phyloP scores from a whole-genome alignment of 2,888 invertebrate species.

The Arge pagana region DNA sequence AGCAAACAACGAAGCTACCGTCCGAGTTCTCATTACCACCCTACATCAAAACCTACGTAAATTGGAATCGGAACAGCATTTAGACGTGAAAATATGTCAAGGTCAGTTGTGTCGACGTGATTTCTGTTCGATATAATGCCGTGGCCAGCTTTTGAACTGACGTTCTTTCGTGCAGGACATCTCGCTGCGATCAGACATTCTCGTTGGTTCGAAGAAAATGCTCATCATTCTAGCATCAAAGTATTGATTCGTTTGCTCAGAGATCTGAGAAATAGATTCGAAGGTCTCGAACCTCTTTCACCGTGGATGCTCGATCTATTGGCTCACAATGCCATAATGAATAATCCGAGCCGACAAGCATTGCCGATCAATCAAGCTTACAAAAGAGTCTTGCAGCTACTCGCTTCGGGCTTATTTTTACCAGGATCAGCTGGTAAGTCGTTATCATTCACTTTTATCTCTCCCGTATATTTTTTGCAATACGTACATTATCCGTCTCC shows the following conservation, averaged over 20 bases:
- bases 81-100: conserved; percentile 64
- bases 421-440: conserved; percentile 82
- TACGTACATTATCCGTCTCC: conserved; percentile 10
- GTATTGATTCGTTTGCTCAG: conserved; percentile 91
- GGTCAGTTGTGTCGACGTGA: conserved; percentile 46
- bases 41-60: conserved; percentile 92
- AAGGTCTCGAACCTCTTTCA: conserved; percentile 87
- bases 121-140: background rate
- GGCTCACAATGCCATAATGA: conserved; percentile 95
- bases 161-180: conserved; percentile 69
- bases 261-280: conserved; percentile 87
- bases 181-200: conserved; percentile 93
- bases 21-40: conserved; percentile 90
- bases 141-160: too few relatives aligned
- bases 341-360: conserved; percentile 91
- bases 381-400: conserved; percentile 83
- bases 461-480: background rate
- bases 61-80: conserved; percentile 83
- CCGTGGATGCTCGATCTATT: conserved; percentile 97
- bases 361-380: conserved; percentile 89
- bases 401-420: conserved; percentile 92
- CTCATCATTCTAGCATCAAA: conserved; percentile 95
- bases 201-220: conserved; percentile 98
- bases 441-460: conserved; percentile 1
- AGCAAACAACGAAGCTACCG: conserved; percentile 80